phyloP scores from a whole-genome alignment of 2,888 invertebrate genomes.

The Syrphus vitripennis region DNA sequence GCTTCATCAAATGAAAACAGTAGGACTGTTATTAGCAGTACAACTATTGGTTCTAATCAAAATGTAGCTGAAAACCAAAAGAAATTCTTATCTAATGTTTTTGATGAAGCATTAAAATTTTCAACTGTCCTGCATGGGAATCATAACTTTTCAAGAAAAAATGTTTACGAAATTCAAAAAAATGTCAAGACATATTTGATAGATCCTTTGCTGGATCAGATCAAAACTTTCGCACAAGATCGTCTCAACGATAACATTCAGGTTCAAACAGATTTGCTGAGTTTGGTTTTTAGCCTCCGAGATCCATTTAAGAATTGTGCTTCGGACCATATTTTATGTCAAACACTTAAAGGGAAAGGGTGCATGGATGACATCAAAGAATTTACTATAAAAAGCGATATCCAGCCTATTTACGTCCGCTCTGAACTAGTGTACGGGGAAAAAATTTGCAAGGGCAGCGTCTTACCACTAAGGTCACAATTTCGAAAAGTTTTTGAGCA shows the following conservation, averaged over 20 bases:
- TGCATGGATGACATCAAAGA: constrained; percentile 23
- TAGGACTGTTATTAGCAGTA: too few relatives aligned
- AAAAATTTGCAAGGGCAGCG: constrained; percentile 14
- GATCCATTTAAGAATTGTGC: constrained; percentile 5
- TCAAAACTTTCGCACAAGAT: constrained; percentile 13
- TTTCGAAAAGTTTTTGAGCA: constrained; percentile 16
- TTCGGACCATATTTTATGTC: constrained; percentile 17
- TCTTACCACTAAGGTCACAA: constrained; percentile 4
- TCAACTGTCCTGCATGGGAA: constrained; percentile 13
- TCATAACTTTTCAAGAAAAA: constrained; percentile 14
- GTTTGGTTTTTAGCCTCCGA: neutral
- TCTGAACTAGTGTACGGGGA: constrained; percentile 26
- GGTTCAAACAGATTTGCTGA: neutral
- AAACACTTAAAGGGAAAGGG: constrained; percentile 9
- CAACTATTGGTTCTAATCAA: neutral
- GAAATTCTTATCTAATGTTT: constrained; percentile 1
- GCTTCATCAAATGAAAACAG: too few relatives aligned
- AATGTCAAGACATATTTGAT: too few relatives aligned
- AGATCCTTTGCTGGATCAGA: constrained; percentile 5
- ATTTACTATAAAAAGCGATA: constrained; percentile 28
- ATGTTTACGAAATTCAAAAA: constrained; percentile 6
- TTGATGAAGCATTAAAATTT: constrained; percentile 19
- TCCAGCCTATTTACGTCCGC: constrained; percentile 8
- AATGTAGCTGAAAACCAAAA: neutral
- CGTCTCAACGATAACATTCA: constrained; percentile 12